Percentiles rank a stretch among this genome's conserved stretches.
Evolutionary conservation across 2,888 invertebrate species (phyloP).

Genomic region (Diplazon laetatorius): DNA sequence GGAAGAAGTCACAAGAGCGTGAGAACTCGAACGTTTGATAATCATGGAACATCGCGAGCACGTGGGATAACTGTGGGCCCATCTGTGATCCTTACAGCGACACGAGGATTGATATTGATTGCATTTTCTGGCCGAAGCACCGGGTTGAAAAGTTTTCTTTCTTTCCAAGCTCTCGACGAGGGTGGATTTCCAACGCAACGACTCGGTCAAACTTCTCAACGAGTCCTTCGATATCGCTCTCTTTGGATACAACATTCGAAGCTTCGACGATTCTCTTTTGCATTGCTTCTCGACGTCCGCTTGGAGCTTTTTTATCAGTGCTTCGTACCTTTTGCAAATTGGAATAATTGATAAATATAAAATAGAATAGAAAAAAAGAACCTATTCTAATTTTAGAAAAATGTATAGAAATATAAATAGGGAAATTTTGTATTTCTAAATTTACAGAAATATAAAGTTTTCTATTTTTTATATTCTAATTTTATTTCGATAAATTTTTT

Average conservation of each 20-base stretch:
- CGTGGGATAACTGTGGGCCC: conserved; percentile 45
- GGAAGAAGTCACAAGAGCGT: conserved; percentile 34
- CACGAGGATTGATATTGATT: conserved; percentile 25
- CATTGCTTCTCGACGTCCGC: conserved; percentile 65
- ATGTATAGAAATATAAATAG: no score
- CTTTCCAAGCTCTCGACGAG: conserved; percentile 53
- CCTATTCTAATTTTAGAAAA: no score
- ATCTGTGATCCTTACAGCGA: conserved; percentile 29
- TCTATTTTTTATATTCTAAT: no score
- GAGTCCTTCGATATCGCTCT: conserved; percentile 59
- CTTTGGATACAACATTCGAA: conserved; percentile 64
- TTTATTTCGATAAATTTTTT: no score
- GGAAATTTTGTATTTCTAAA: no score
- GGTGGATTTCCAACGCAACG: conserved; percentile 51
- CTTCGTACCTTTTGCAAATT: conserved; percentile 69
- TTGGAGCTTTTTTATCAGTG: conserved; percentile 70
- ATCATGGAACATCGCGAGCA: conserved; percentile 57
- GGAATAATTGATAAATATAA: no score
- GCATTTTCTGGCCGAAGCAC: not conserved
- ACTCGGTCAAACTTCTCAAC: conserved; percentile 49
- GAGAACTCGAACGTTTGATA: conserved; percentile 56
- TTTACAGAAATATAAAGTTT: no score
- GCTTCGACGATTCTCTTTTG: conserved; percentile 60
- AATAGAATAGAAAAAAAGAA: no score
- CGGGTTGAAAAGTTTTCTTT: conserved; percentile 44